phyloP scores from a whole-genome alignment of 2,888 invertebrate genomes.

The Parthenolecanium corni region DNA sequence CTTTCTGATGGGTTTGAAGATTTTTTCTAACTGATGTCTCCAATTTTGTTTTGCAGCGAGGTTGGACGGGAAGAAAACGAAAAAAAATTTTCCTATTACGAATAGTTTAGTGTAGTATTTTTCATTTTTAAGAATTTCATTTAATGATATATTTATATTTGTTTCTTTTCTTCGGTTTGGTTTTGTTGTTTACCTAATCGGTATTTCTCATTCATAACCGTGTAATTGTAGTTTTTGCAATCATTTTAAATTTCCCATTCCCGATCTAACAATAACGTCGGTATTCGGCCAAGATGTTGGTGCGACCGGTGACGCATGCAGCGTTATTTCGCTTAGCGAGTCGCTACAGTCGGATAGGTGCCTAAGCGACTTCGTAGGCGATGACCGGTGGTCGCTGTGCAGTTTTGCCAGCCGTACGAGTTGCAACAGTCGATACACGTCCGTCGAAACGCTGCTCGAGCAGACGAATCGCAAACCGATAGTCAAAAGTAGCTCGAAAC shows the following conservation, averaged over 20 bases:
- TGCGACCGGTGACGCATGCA: constrained; percentile 1
- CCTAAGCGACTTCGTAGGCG: constrained; percentile 6
- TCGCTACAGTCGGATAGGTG: constrained; percentile 6
- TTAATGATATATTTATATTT: not conserved
- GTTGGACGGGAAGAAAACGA: too few species aligned
- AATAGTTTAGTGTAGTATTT: too few species aligned
- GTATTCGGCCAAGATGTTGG: not conserved
- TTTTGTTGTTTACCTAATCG: not conserved
- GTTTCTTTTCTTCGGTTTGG: not conserved
- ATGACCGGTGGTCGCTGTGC: constrained; percentile 13
- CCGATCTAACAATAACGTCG: constrained; percentile 10
- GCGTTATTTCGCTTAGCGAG: constrained; percentile 15
- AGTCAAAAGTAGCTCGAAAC: constrained; percentile 27
- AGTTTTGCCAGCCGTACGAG: constrained; percentile 36
- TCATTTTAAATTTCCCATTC: constrained; percentile 3
- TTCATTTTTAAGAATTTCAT: too few species aligned
- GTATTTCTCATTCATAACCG: not conserved
- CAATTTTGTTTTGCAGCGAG: too few species aligned
- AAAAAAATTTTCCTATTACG: too few species aligned
- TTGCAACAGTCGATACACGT: constrained; percentile 36
- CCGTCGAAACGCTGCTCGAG: constrained; percentile 29
- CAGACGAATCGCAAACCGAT: constrained; percentile 30
- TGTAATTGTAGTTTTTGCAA: not conserved
- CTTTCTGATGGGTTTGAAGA: too few species aligned
- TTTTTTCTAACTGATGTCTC: too few species aligned